Conservation (phyloP, 2,113 vertebrate species). For the Paedocypris sp. region DNA sequence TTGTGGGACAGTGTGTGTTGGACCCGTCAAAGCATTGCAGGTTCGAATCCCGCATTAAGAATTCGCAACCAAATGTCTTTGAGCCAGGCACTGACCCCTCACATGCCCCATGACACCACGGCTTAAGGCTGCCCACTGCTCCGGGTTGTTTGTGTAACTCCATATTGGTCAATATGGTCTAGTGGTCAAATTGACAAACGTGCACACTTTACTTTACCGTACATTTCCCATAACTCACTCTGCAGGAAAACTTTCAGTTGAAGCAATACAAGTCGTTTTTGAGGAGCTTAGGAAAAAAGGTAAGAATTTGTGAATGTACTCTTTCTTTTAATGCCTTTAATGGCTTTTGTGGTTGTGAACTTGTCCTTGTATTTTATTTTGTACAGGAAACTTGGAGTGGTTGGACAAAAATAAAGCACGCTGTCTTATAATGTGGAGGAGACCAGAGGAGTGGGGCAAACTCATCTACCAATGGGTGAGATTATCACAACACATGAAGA, state of each 20-base stretch:
- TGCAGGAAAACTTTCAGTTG: slow-evolving; percentile 82
- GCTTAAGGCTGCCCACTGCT: no score
- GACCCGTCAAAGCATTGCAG: no score
- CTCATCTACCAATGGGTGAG: slow-evolving; percentile 97
- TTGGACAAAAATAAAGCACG: slow-evolving; percentile 92
- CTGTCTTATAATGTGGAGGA: slow-evolving; percentile 94
- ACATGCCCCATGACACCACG: no score
- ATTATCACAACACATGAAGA: no score
- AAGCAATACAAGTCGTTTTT: slow-evolving; percentile 87
- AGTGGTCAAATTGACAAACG: no score
- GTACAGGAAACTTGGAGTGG: slow-evolving; percentile 90
- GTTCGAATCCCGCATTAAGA: no score
- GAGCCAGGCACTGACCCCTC: no score
- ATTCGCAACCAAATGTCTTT: no score
- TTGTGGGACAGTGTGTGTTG: no score
- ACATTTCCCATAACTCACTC: slow-evolving; percentile 56
- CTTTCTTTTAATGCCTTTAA: not conserved
- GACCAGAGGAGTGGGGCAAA: slow-evolving; percentile 95
- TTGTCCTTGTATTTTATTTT: slow-evolving; percentile 6
- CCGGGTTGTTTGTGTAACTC: no score
- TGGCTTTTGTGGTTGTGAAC: not conserved
- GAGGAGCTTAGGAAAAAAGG: slow-evolving; percentile 96
- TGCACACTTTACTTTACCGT: no score
- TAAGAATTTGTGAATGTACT: slow-evolving; percentile 28
- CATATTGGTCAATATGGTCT: no score